These are phyloP conservation scores for Alaudala cheleensis DNA, from an alignment of 2,113 vertebrate species.

Conservation along the genomic window DNA sequence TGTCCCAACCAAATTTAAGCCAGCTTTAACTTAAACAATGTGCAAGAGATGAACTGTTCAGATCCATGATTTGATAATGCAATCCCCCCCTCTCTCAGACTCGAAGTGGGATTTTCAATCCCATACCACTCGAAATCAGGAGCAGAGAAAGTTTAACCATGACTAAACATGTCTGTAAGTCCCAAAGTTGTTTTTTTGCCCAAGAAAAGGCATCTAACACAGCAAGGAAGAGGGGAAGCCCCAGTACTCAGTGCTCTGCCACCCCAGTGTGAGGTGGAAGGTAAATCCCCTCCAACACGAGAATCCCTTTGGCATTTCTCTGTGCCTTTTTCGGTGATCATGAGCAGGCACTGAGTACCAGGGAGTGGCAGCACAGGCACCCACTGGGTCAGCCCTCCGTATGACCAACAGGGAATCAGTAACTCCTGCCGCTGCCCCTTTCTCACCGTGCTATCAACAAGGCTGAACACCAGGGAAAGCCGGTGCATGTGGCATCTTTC, in stretches of 20 bases:
- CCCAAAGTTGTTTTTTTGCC: neutral
- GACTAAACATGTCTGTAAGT: neutral
- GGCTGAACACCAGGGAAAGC: neutral
- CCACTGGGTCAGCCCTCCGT: fast-evolving
- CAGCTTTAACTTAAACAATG: neutral
- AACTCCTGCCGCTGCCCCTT: neutral
- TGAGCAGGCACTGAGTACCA: neutral
- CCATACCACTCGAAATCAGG: neutral
- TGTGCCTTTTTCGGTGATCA: neutral
- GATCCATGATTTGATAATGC: neutral
- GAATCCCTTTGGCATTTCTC: neutral
- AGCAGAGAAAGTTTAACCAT: neutral
- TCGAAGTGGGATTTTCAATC: neutral
- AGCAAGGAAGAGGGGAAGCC: neutral
- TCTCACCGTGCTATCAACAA: neutral
- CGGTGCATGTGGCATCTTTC: neutral
- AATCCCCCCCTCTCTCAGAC: neutral
- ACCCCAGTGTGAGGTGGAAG: neutral
- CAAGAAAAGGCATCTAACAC: neutral
- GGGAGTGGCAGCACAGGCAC: fast-evolving
- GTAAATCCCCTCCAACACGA: neutral
- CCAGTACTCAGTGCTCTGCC: neutral
- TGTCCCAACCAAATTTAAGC: neutral
- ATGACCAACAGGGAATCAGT: neutral
- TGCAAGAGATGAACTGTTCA: neutral